Evolutionary conservation across 2,113 vertebrate genomes (phyloP), one percentile per base, ranked within the genome.

Genomic region (Pedetes capensis): DNA sequence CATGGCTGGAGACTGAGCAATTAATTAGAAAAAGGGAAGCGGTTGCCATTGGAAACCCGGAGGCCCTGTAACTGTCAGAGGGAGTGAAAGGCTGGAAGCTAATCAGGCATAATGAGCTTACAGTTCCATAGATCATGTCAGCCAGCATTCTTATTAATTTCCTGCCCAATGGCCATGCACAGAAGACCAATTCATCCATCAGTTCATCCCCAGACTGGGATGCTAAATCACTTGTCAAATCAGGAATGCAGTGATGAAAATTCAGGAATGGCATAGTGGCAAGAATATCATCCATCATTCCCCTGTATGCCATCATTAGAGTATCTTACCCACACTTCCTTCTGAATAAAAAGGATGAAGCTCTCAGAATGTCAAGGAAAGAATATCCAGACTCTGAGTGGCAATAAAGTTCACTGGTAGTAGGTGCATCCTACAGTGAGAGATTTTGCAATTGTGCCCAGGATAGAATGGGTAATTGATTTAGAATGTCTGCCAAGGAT

Each of bases 131-230:
- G 95, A 97, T 97, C 95, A 96, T 97, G 95, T 97, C 95, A 90
- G 74, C 84, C n/a, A 76, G 71, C 81, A 84, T 96, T 95, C 95
- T 94, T 95, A 96, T 96, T 96, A 95, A 98, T 98, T 98, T 98
- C 97, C 96, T 97, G 95, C 93, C 91, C 92, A 88, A 82, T 7
- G 51, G 74, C 90, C 92, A 79, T 37, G 53, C 91, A 95, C 96
- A 97, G 92, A 97, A 76, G 81, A 93, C 66, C 76, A 59, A 97
- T 96, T 98, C 96, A 96, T 97, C 86, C 84, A 76, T 87, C 53
- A 27, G 86, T 96, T 80, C 84, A 93, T 94, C 86, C 94, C 49
- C 17, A 69, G 64, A 34, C 64, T 93, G 69, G 20, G 88, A 95
- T 63, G 68, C 95, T 96, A 88, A 79, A 18, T 92, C 97, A 88